Conservation (phyloP, 2,797 vertebrate species). For the Cheracebus regulus region DNA sequence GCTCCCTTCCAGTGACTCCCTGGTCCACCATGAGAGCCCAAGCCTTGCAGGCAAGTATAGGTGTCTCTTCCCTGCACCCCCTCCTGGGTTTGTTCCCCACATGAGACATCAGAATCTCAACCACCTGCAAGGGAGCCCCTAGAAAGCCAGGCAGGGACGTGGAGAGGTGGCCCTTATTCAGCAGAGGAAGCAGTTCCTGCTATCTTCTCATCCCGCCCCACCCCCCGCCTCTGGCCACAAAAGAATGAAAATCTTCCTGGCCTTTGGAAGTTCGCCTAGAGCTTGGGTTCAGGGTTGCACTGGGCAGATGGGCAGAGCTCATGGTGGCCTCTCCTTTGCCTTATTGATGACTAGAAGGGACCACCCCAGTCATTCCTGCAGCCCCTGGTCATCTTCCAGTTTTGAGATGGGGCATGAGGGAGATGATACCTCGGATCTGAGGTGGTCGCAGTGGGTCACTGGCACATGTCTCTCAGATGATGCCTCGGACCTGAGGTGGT, state of each 20-base stretch:
- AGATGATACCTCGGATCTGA: too few species aligned
- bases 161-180: not conserved
- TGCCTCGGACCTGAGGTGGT: slow-evolving; percentile 40
- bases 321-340: not conserved
- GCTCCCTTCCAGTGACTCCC: not conserved
- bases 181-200: not conserved
- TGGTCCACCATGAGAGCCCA: not conserved
- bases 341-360: not conserved
- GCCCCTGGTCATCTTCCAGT: not conserved
- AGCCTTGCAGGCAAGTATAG: not conserved
- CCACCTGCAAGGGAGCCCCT: not conserved
- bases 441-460: too few species aligned
- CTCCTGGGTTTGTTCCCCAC: not conserved
- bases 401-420: not conserved
- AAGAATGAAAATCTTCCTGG: not conserved
- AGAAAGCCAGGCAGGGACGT: not conserved
- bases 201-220: not conserved
- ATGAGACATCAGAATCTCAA: not conserved
- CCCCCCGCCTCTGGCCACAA: not conserved
- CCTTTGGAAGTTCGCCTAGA: not conserved
- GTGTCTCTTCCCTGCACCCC: not conserved
- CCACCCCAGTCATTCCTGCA: not conserved
- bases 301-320: not conserved
- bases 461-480: not conserved
- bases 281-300: not conserved